Base-by-base conservation (phyloP, 2,888 invertebrate species). In the Eumerus sabulonum region DNA sequence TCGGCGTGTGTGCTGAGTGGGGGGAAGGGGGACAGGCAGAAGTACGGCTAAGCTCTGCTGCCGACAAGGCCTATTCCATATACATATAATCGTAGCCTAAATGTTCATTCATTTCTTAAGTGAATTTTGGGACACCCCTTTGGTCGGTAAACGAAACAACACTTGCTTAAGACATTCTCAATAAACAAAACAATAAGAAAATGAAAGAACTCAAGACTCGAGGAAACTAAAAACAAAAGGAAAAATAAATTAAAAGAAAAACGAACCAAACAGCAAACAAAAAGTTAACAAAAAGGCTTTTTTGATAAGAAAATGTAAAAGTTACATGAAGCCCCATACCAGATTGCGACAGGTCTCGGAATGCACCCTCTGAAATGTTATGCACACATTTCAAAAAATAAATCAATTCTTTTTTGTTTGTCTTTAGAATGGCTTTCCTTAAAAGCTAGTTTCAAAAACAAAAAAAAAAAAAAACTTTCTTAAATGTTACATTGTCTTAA, bases 271-370 rank as follows among this genome's bases (percentile, higher is more conserved):
- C 11, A 9, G 5, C 40, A 54, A 40, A 85, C 79, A 83, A 54
- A 70, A 77, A 84, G 85, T 83, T 83, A 83, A 73, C 53, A 67
- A 48, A 82, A 79, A 76, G 71, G n/a, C n/a, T n/a, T n/a, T n/a
- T 64, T 81, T 27, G 76, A 66, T 62, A 66, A 76, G 54, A 77
- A 64, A 74, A 59, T 76, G 57, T 68, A 81, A 66, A 71, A 71
- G 63, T 74, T 64, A 45, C 7, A n/a, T 68, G 57, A 63, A 84
- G 84, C 85, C 86, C 85, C 87, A 87, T 89, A 89, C 89, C 89
- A 89, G 87, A 86, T 88, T 89, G 86, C 88, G 88, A 87, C 89
- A 89, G 85, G 89, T 89, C 85, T 89, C 89, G 85, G 87, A 86
- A 87, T 88, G 86, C 87, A 86, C 84, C 86, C 86, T 88, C 88